Conservation (phyloP, 2,797 vertebrate genomes). For the Odontamblyopus lacepedii region DNA sequence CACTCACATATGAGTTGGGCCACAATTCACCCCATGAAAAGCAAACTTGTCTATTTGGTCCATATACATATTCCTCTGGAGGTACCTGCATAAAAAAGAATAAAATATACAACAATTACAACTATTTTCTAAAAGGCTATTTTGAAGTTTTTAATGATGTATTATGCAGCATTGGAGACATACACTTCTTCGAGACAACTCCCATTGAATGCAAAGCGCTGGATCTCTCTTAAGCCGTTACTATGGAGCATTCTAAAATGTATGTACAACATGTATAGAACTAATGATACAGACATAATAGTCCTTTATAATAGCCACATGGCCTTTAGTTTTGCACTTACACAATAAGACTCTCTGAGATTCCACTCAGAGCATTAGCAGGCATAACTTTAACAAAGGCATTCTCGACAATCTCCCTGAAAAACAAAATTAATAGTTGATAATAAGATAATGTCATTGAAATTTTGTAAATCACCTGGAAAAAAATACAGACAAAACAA, state of each 20-base stretch:
- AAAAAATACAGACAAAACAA: slow-evolving; percentile 83
- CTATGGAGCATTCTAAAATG: slow-evolving; percentile 81
- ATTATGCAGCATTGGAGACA: slow-evolving; percentile 29
- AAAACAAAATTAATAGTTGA: neutral
- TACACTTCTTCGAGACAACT: slow-evolving; percentile 87
- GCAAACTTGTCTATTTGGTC: slow-evolving; percentile 80
- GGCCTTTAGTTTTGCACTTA: slow-evolving; percentile 67
- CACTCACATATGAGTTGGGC: slow-evolving; percentile 87
- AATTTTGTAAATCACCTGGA: neutral
- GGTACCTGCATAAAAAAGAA: slow-evolving; percentile 73
- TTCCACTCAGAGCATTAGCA: slow-evolving; percentile 82
- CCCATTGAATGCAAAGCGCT: slow-evolving; percentile 85
- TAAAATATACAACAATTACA: neutral
- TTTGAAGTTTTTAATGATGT: neutral
- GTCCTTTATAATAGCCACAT: neutral
- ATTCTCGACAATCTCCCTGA: slow-evolving; percentile 64
- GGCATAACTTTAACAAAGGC: slow-evolving; percentile 77
- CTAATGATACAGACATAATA: neutral
- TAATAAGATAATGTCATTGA: neutral
- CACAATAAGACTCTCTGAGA: slow-evolving; percentile 84
- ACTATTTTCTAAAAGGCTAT: neutral
- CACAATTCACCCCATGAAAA: slow-evolving; percentile 82
- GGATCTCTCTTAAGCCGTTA: slow-evolving; percentile 84
- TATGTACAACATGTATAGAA: too few relatives aligned
- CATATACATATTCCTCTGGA: slow-evolving; percentile 85